These are phyloP conservation scores for Falco naumanni DNA, from an alignment of 2,797 vertebrate species.

Conservation along the genomic window DNA sequence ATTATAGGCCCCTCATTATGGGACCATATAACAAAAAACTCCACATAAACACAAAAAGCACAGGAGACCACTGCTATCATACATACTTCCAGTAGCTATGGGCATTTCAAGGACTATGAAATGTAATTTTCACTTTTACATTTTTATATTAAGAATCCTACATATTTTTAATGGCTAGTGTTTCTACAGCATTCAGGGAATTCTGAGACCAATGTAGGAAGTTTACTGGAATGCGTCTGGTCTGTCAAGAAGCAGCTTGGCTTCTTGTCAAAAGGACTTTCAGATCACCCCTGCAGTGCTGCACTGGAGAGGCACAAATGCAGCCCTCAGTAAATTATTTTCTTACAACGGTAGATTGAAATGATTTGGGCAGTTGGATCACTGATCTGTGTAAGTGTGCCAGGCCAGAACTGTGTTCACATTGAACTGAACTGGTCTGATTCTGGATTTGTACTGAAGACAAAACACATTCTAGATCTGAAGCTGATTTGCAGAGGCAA, in stretches of 20 bases:
- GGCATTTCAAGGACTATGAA: neutral
- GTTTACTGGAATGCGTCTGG: neutral
- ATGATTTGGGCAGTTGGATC: neutral
- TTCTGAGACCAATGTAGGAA: neutral
- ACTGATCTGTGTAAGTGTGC: fast-evolving
- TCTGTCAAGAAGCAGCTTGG: neutral
- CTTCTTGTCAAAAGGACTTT: neutral
- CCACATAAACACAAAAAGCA: neutral
- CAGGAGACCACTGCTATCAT: neutral
- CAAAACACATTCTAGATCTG: neutral
- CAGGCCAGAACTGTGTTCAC: neutral
- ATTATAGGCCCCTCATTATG: neutral
- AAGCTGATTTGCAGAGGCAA: neutral
- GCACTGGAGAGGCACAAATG: neutral
- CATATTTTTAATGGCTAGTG: neutral
- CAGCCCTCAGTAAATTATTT: neutral
- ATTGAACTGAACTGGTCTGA: neutral
- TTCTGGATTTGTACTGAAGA: neutral
- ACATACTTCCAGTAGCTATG: neutral
- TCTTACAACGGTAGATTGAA: neutral
- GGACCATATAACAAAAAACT: neutral
- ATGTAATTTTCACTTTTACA: neutral
- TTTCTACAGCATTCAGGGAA: neutral
- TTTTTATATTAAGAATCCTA: neutral
- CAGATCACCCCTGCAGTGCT: neutral